These are phyloP conservation scores for Cataglyphis cursor DNA, from an alignment of 2,888 invertebrate genomes.

Conservation along the genomic window DNA sequence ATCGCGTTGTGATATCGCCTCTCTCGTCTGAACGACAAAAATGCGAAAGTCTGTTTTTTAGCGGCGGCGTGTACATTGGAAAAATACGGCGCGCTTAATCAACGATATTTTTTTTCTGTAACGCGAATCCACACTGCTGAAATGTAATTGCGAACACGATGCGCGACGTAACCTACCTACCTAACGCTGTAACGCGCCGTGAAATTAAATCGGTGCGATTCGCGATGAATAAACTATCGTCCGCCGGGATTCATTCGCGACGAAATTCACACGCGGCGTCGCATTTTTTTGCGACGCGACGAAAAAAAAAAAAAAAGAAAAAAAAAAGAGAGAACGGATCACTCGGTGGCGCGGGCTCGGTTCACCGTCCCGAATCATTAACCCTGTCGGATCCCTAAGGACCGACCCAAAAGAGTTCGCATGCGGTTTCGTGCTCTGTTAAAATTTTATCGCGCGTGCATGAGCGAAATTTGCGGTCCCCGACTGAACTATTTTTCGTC, in stretches of 20 bases:
- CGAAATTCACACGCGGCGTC: constrained; percentile 57
- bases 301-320: background rate
- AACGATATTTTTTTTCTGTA: constrained; percentile 57
- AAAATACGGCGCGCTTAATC: constrained; percentile 62
- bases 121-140: constrained; percentile 51
- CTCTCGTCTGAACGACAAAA: background rate
- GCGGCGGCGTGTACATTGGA: background rate
- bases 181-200: constrained; percentile 68
- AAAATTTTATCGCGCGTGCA: constrained; percentile 48
- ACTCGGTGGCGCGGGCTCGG: constrained; percentile 7
- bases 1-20: background rate
- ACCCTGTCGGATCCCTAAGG: constrained; percentile 43
- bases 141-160: constrained; percentile 73
- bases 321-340: constrained; percentile 7
- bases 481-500: constrained; percentile 34
- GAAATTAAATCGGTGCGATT: constrained; percentile 76
- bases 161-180: background rate
- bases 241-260: constrained; percentile 63
- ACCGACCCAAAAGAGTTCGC: constrained; percentile 31
- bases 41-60: background rate
- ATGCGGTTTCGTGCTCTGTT: constrained; percentile 40
- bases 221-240: constrained; percentile 75
- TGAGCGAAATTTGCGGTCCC: constrained; percentile 28
- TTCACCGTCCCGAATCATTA: constrained; percentile 33
- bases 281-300: constrained; percentile 60